These are phyloP conservation scores for Criorhina ranunculi DNA, from an alignment of 2,888 invertebrate species.

Conservation along the genomic window DNA sequence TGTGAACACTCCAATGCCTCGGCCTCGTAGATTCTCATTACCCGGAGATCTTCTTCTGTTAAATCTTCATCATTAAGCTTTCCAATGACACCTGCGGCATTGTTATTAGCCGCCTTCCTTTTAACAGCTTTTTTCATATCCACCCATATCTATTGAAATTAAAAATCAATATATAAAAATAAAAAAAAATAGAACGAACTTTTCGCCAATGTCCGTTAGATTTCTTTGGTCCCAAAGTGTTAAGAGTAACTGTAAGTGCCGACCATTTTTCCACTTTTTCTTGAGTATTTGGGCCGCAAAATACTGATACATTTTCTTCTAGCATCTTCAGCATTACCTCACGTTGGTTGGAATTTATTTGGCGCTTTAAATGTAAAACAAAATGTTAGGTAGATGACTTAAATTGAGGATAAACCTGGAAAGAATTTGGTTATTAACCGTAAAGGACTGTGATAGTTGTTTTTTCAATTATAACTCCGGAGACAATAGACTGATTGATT, in stretches of 20 bases:
- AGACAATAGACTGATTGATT: too few species aligned
- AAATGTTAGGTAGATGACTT: neutral
- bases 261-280: slow-evolving; percentile 8
- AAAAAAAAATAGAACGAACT: neutral
- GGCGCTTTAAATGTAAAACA: neutral
- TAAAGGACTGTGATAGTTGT: too few species aligned
- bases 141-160: neutral
- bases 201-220: neutral
- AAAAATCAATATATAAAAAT: neutral
- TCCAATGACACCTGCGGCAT: neutral
- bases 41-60: slow-evolving; percentile 3
- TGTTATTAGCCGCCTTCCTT: neutral
- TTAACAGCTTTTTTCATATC: slow-evolving; percentile 4
- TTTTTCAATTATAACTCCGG: too few species aligned
- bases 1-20: neutral
- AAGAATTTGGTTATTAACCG: too few species aligned
- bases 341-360: slow-evolving; percentile 2
- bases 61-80: neutral
- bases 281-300: slow-evolving; percentile 1
- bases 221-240: slow-evolving; percentile 16
- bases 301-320: neutral
- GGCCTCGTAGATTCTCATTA: slow-evolving; percentile 1
- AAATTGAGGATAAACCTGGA: too few species aligned
- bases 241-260: neutral
- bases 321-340: neutral